Conservation (phyloP, 1,140 invertebrate genomes). For the Palaemon carinicauda region DNA sequence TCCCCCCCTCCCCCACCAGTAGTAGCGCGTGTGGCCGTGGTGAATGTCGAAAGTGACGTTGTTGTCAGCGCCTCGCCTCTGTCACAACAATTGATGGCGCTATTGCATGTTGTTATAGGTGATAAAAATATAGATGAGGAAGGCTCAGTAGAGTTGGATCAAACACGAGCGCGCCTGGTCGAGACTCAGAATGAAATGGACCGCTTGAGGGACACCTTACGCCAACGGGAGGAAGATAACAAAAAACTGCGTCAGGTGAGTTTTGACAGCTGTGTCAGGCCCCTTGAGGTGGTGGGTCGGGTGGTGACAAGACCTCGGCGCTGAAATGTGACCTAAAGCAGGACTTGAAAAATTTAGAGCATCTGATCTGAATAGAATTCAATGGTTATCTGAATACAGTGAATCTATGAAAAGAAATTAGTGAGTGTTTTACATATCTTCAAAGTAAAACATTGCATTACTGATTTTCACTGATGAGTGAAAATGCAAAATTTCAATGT, state of each 20-base stretch:
- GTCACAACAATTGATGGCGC: slow-evolving; percentile 50
- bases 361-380: no score
- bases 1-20: slow-evolving; percentile 6
- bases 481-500: no score
- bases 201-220: slow-evolving; percentile 51
- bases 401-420: no score
- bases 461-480: no score
- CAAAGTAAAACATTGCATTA: no score
- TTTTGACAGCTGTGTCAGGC: not conserved
- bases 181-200: slow-evolving; percentile 59
- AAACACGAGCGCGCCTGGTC: slow-evolving; percentile 57
- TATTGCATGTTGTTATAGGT: slow-evolving; percentile 61
- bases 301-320: slow-evolving; percentile 4
- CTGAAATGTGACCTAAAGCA: not conserved
- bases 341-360: no score
- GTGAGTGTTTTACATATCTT: no score
- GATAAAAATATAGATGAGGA: slow-evolving; percentile 60
- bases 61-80: not conserved
- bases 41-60: slow-evolving; percentile 39
- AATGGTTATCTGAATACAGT: no score
- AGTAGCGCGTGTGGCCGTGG: slow-evolving; percentile 47
- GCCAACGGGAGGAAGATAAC: slow-evolving; percentile 41
- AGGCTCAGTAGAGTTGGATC: slow-evolving; percentile 59
- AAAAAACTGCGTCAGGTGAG: slow-evolving; percentile 56
- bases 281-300: slow-evolving; percentile 48